Conservation (phyloP, 2,888 invertebrate genomes). For the Campaea margaritaria region DNA sequence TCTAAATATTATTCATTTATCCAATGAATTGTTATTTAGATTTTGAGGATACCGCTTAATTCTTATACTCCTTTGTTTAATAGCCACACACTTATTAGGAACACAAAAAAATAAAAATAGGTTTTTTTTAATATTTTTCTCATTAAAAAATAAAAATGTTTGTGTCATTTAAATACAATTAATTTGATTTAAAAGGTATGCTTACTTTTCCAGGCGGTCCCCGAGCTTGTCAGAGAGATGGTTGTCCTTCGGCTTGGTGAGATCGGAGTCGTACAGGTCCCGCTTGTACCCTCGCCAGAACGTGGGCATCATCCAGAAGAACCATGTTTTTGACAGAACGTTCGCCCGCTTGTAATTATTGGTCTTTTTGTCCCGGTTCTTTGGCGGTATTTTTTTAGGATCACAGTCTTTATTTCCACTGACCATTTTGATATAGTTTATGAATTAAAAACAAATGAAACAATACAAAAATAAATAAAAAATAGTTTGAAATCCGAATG, state of each 20-base stretch:
- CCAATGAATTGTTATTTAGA: too few relatives aligned
- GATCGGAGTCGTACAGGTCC: slow-evolving; percentile 88
- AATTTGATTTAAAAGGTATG: slow-evolving; percentile 31
- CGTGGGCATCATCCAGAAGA: slow-evolving; percentile 83
- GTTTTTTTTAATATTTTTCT: too few relatives aligned
- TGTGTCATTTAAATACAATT: too few relatives aligned
- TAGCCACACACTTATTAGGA: too few relatives aligned
- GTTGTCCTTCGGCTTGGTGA: slow-evolving; percentile 88
- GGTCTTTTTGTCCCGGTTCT: slow-evolving; percentile 77
- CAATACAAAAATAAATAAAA: slow-evolving; percentile 38
- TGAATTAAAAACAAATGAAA: slow-evolving; percentile 27
- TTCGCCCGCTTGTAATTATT: slow-evolving; percentile 79
- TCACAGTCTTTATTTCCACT: slow-evolving; percentile 79
- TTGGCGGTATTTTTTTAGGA: slow-evolving; percentile 75
- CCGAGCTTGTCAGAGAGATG: slow-evolving; percentile 88
- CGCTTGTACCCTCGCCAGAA: slow-evolving; percentile 86
- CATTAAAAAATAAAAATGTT: too few relatives aligned
- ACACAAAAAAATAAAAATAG: too few relatives aligned
- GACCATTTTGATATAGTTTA: slow-evolving; percentile 68
- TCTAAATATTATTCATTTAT: too few relatives aligned
- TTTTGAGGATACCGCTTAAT: too few relatives aligned
- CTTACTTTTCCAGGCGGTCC: slow-evolving; percentile 86
- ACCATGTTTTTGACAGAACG: slow-evolving; percentile 75
- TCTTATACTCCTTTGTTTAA: too few relatives aligned
- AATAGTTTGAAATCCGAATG: slow-evolving; percentile 24